A percentile compares a stretch with the other conserved stretches of the same genome.
These are phyloP conservation scores for Ornithorhynchus anatinus DNA, from an alignment of 2,113 vertebrate genomes.

Conservation along the genomic window DNA sequence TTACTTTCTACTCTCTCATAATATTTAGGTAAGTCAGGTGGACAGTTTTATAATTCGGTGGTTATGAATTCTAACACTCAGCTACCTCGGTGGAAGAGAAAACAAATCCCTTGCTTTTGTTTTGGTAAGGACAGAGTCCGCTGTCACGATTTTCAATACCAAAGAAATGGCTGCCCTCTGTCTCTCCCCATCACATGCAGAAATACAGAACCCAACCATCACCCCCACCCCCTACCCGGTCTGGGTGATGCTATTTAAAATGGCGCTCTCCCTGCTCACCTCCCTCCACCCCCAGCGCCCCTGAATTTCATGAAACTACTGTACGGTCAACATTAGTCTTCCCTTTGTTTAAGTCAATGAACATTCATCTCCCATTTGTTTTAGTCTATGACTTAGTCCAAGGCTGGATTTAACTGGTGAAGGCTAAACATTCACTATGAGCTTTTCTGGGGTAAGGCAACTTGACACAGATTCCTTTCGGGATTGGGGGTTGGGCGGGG, in stretches of 20 bases:
- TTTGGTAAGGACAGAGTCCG: too few species aligned
- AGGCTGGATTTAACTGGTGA: conserved; percentile 65
- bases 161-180: conserved; percentile 29
- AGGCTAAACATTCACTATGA: conserved; percentile 75
- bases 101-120: conserved; percentile 31
- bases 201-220: neutral
- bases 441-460: conserved; percentile 77
- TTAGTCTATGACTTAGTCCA: conserved; percentile 66
- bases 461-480: conserved; percentile 69
- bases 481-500: conserved; percentile 28
- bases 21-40: conserved; percentile 53
- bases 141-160: conserved; percentile 30
- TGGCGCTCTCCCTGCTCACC: neutral
- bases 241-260: conserved; percentile 25
- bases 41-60: conserved; percentile 51
- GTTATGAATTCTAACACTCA: conserved; percentile 58
- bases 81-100: conserved; percentile 41
- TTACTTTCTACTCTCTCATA: conserved; percentile 21
- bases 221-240: neutral
- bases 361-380: conserved; percentile 55
- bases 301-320: conserved; percentile 51
- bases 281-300: neutral
- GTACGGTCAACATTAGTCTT: conserved; percentile 53
- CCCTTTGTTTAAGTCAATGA: conserved; percentile 57
- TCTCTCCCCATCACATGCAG: neutral